These are phyloP conservation scores for Miichthys miiuy DNA, from an alignment of 2,797 vertebrate genomes.

Conservation along the genomic window DNA sequence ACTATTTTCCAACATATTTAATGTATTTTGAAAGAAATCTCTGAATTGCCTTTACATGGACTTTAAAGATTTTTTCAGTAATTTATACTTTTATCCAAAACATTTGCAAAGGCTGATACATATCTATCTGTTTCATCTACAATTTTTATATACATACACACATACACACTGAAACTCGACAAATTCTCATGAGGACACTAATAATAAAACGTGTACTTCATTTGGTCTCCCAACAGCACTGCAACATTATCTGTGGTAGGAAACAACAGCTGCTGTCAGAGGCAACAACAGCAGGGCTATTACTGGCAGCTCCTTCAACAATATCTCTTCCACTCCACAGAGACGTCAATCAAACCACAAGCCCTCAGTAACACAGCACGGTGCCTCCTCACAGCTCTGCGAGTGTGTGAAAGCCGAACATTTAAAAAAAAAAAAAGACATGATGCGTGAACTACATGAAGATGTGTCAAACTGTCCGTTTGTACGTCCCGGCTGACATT, in stretches of 20 bases:
- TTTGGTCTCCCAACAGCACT: neutral
- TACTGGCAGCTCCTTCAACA: slow-evolving; percentile 21
- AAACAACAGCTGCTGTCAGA: slow-evolving; percentile 53
- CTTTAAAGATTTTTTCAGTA: neutral
- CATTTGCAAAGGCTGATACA: neutral
- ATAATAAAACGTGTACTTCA: slow-evolving; percentile 18
- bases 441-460: neutral
- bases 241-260: slow-evolving; percentile 14
- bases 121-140: neutral
- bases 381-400: neutral
- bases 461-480: neutral
- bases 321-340: neutral
- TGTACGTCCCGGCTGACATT: neutral
- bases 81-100: neutral
- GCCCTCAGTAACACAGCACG: neutral
- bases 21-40: too few species aligned
- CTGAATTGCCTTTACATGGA: too few species aligned
- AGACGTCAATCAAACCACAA: neutral
- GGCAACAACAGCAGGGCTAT: slow-evolving; percentile 34
- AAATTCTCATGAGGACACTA: neutral
- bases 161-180: too few species aligned
- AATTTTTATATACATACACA: too few species aligned
- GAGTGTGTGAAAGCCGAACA: neutral
- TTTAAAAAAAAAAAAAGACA: too few species aligned
- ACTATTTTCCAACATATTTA: too few species aligned